Conservation (phyloP, 37 sponge, comb jelly and placozoan genomes). For the Agelas oroides region DNA sequence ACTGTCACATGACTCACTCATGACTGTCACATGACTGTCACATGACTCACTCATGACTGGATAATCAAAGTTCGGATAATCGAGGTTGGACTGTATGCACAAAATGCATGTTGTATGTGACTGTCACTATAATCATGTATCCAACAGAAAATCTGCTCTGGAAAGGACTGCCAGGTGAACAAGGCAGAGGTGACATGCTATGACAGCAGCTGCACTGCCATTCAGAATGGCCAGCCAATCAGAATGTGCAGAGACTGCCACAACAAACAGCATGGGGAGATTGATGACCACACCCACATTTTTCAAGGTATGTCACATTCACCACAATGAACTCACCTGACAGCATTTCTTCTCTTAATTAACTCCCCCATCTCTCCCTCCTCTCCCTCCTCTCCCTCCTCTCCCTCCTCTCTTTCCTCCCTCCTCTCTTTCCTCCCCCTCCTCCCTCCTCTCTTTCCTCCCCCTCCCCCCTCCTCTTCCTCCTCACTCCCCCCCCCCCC, state of each 20-base stretch:
- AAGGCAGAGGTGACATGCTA: slow-evolving; percentile 72
- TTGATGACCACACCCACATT: slow-evolving; percentile 31
- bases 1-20: too few relatives aligned
- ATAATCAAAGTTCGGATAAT: too few relatives aligned
- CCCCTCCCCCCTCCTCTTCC: slow-evolving; percentile 45
- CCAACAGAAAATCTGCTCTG: slow-evolving; percentile 29
- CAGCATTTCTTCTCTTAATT: not conserved
- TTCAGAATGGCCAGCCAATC: slow-evolving; percentile 62
- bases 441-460: not conserved
- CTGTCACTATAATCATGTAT: not conserved
- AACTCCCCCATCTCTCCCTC: too few relatives aligned
- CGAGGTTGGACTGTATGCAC: too few relatives aligned
- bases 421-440: too few relatives aligned
- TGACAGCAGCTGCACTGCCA: slow-evolving; percentile 57
- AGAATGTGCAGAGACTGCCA: slow-evolving; percentile 70
- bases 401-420: too few relatives aligned
- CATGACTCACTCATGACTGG: too few relatives aligned
- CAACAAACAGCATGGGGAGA: slow-evolving; percentile 48
- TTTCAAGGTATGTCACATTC: slow-evolving; percentile 25
- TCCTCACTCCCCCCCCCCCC: not conserved
- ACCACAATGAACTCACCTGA: not conserved
- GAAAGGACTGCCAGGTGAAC: slow-evolving; percentile 30
- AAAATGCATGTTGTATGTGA: too few relatives aligned
- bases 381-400: not conserved
- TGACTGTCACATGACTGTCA: too few relatives aligned